Conservation (phyloP, 2,888 invertebrate genomes). For the Cephus pygmeus region DNA sequence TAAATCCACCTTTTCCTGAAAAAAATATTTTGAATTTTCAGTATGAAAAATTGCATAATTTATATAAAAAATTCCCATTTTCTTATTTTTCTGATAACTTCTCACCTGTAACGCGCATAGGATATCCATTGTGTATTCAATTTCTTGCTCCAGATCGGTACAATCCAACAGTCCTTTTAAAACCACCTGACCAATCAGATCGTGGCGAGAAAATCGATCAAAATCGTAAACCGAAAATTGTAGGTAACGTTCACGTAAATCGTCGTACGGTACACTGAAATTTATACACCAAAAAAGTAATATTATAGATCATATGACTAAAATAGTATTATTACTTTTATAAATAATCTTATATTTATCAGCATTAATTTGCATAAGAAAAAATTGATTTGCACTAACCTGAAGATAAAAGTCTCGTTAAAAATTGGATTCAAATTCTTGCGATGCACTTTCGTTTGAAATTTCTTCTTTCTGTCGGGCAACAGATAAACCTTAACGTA, state of each 20-base stretch:
- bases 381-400: constrained; percentile 65
- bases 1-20: constrained; percentile 84
- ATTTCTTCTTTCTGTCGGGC: constrained; percentile 88
- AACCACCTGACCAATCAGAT: constrained; percentile 87
- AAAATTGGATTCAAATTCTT: constrained; percentile 85
- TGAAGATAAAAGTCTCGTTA: constrained; percentile 87
- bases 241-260: constrained; percentile 79
- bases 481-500: constrained; percentile 87
- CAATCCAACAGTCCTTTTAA: constrained; percentile 82
- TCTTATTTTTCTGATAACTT: neutral
- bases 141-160: constrained; percentile 82
- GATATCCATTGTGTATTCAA: constrained; percentile 87
- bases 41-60: no score
- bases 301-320: neutral
- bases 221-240: constrained; percentile 92
- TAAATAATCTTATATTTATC: no score
- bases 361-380: neutral
- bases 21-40: constrained; percentile 12
- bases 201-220: constrained; percentile 88
- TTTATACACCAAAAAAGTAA: neutral
- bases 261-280: constrained; percentile 78
- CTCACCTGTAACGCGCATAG: constrained; percentile 81
- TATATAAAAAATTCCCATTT: no score
- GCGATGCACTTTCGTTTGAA: constrained; percentile 85
- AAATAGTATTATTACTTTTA: neutral